These are phyloP conservation scores for Branchellion lobata DNA, from an alignment of 2,888 invertebrate genomes.

Conservation along the genomic window DNA sequence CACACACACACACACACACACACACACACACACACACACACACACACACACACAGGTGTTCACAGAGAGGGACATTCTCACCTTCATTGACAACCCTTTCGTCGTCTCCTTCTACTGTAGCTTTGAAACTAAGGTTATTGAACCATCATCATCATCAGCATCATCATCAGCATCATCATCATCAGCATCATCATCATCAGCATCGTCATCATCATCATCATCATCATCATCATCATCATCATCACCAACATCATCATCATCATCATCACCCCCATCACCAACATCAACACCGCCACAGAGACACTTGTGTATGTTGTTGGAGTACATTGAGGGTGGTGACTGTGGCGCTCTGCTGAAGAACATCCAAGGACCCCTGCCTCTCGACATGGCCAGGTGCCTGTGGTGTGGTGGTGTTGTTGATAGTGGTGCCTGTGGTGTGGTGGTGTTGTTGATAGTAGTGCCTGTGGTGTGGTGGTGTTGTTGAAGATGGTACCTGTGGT, in stretches of 20 bases:
- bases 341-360: slow-evolving; percentile 92
- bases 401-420: no score
- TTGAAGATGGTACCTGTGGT: not conserved
- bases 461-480: not conserved
- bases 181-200: not conserved
- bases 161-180: not conserved
- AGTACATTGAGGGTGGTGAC: slow-evolving; percentile 99
- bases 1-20: no score
- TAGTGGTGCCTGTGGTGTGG: no score
- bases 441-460: not conserved
- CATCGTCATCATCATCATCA: no score
- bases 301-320: slow-evolving; percentile 95
- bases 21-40: slow-evolving; percentile 72
- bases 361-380: slow-evolving; percentile 82
- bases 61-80: slow-evolving; percentile 95
- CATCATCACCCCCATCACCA: not conserved
- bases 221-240: not conserved
- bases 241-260: not conserved
- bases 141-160: no score
- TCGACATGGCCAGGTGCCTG: slow-evolving; percentile 78
- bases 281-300: slow-evolving; percentile 65
- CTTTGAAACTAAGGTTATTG: slow-evolving; percentile 85
- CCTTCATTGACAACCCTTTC: slow-evolving; percentile 99
- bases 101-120: slow-evolving; percentile 98
- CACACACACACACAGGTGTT: slow-evolving; percentile 85